Evolutionary conservation across 2,797 vertebrate genomes (phyloP), one percentile per base, ranked within the genome.

Genomic region (Anguilla obscura): DNA sequence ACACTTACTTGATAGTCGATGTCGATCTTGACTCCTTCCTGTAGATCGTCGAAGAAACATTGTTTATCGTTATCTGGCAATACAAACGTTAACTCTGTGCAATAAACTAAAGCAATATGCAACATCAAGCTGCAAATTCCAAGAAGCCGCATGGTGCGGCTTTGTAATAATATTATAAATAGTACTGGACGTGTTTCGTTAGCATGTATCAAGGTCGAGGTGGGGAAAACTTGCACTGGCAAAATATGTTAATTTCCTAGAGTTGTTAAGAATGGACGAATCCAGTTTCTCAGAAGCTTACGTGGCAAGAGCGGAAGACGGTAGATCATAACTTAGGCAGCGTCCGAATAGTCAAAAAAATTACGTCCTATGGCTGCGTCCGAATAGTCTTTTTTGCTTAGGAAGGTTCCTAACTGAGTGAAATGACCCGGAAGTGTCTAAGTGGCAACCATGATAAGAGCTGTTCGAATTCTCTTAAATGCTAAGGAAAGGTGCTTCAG

Each of bases 1-100:
- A 79, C 50, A 87, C 93, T 94, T 90, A 96, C 96, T 80, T 97
- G 96, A 87, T 94, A 97, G 88, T 96, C 95, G n/a, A 97, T 87
- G 71, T 96, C 93, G 91, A 96, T 95, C 91, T 92, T 95, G 0
- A 91, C 92, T 76, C 93, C 94, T 83, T 92, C 90, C 1, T 96
- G 93, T 1, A 97, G 87, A 0, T 96, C 95, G 88, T 97, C 95
- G 90, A 94, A 95, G 92, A 96, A 97, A 92, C 96, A 97, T 10
- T 96, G 94, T 76, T 95, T 96, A 0, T 95, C 94, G 82, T 96
- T 96, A 89, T 96, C 96, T 0, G 94, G 90, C 7, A 97, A 94
- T 90, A 96, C 95, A 91, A 97, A 97, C 0, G 96, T 96, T 48
- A 97, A 89, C 89, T 97, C 96, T 0, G 94, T 95, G 48, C 90